These are phyloP conservation scores for Amazonetta brasiliensis DNA, from an alignment of 2,797 vertebrate species.

Conservation along the genomic window DNA sequence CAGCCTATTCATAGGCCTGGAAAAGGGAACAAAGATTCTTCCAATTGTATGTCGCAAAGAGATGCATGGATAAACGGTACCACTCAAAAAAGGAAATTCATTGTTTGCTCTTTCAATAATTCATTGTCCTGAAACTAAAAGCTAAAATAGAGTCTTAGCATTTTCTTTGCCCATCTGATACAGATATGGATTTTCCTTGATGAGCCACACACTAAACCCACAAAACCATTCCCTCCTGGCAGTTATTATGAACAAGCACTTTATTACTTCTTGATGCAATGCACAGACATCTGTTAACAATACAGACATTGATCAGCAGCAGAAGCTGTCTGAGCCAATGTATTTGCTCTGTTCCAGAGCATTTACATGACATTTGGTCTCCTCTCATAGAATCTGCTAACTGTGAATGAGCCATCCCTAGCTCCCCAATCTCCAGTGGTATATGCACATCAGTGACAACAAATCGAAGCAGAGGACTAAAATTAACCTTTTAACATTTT, in stretches of 20 bases:
- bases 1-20: background rate
- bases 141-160: background rate
- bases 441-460: background rate
- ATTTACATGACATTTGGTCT: background rate
- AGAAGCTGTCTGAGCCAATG: background rate
- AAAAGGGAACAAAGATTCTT: background rate
- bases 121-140: background rate
- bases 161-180: constrained; percentile 16
- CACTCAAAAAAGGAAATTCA: background rate
- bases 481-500: background rate
- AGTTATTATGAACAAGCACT: background rate
- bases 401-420: background rate
- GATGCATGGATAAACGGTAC: background rate
- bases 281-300: constrained; percentile 47
- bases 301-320: background rate
- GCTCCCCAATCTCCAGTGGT: background rate
- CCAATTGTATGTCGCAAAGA: rapidly evolving
- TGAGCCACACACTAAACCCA: background rate
- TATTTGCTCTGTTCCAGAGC: constrained; percentile 1
- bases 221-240: background rate
- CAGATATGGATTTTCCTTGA: background rate
- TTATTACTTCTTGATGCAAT: constrained; percentile 38
- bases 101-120: background rate
- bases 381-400: background rate
- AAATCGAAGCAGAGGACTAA: background rate